Evolutionary conservation across 2,797 vertebrate species (phyloP).

Genomic region (Oreochromis grahami): DNA sequence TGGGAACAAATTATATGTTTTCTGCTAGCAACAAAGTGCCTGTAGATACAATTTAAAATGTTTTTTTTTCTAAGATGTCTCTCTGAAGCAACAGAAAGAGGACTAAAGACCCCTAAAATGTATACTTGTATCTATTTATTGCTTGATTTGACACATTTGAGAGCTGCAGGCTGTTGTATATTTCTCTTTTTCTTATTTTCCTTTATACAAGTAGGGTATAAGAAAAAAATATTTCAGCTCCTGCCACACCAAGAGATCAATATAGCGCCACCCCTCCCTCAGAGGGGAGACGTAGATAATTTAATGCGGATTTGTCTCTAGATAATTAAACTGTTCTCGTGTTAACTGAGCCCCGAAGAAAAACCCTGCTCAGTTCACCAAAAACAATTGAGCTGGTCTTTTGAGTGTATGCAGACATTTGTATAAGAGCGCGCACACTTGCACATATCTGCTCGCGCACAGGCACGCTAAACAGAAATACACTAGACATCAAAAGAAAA

Average conservation of each 20-base stretch:
- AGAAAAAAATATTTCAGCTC: not conserved
- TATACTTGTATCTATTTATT: not conserved
- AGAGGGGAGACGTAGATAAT: not conserved
- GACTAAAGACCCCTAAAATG: not conserved
- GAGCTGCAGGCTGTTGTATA: not conserved
- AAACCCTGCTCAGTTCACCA: not conserved
- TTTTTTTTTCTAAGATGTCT: not conserved
- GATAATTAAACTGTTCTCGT: slow-evolving; percentile 27
- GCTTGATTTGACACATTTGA: not conserved
- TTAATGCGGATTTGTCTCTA: not conserved
- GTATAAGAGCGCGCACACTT: not conserved
- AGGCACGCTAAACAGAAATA: slow-evolving; percentile 10
- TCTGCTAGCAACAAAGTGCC: not conserved
- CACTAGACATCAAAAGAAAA: slow-evolving; percentile 35
- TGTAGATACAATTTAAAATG: not conserved
- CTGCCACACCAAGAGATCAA: not conserved
- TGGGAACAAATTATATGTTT: not conserved
- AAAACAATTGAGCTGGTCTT: slow-evolving; percentile 1
- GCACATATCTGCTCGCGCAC: not conserved
- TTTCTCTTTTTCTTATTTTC: not conserved
- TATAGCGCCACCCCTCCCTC: not conserved
- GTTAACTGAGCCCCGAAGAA: slow-evolving; percentile 10
- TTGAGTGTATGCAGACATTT: not conserved
- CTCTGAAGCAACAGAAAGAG: not conserved
- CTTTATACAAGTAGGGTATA: not conserved